Evolutionary conservation across 1,140 invertebrate species (phyloP).

Genomic region (Galendromus occidentalis): DNA sequence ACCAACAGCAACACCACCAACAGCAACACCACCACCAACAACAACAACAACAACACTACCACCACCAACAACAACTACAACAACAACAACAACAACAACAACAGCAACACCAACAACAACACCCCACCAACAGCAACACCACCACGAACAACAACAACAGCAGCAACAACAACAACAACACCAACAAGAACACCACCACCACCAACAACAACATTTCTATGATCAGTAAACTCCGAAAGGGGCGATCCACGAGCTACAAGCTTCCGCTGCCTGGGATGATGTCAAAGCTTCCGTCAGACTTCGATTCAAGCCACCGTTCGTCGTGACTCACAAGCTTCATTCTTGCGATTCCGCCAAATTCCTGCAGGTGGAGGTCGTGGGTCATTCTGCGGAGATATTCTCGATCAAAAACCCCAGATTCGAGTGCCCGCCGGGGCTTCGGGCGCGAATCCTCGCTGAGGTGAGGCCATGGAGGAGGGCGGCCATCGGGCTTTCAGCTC

Average conservation of each 20-base stretch:
- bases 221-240: slow-evolving; percentile 29
- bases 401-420: background rate
- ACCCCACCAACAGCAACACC: no score
- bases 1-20: no score
- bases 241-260: background rate
- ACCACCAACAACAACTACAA: no score
- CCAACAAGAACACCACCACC: no score
- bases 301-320: slow-evolving; percentile 58
- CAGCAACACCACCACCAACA: no score
- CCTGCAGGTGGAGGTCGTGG: background rate
- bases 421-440: background rate
- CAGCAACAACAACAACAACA: no score
- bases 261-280: slow-evolving; percentile 7
- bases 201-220: no score
- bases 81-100: no score
- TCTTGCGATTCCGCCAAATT: slow-evolving; percentile 41
- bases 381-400: background rate
- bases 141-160: no score
- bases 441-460: background rate
- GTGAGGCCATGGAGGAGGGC: background rate
- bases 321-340: slow-evolving; percentile 51
- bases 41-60: no score
- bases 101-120: no score
- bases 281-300: slow-evolving; percentile 33
- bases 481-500: background rate